A percentile compares a stretch with the other conserved stretches of the same genome.
These are phyloP conservation scores for Vidua macroura DNA, from an alignment of 2,113 vertebrate species.

Conservation along the genomic window DNA sequence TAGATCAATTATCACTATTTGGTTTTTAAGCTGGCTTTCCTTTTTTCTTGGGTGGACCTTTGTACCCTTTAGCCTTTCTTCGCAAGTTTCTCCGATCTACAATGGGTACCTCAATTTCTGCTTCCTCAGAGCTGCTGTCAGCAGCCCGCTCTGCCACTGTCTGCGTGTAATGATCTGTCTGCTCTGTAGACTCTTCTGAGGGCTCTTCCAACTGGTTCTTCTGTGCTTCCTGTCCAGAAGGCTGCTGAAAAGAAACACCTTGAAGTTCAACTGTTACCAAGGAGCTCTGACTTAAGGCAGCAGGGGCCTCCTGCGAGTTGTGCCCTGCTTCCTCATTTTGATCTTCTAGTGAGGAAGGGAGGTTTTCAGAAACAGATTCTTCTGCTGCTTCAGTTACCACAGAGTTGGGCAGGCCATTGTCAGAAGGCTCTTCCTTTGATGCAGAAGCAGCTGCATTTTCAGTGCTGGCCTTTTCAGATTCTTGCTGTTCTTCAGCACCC, in stretches of 20 bases:
- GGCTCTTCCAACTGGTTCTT: constrained; percentile 72
- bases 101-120: constrained; percentile 77
- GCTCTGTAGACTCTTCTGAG: constrained; percentile 68
- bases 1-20: neutral
- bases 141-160: constrained; percentile 60
- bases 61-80: constrained; percentile 79
- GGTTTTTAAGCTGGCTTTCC: constrained; percentile 70
- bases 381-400: constrained; percentile 38
- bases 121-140: constrained; percentile 80
- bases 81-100: constrained; percentile 78
- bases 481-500: constrained; percentile 30
- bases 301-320: constrained; percentile 59
- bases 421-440: constrained; percentile 61
- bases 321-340: constrained; percentile 64
- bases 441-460: neutral
- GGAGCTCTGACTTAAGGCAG: constrained; percentile 70
- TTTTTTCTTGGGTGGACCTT: constrained; percentile 80
- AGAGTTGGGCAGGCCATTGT: constrained; percentile 61
- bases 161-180: constrained; percentile 36
- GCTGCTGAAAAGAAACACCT: constrained; percentile 70
- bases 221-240: constrained; percentile 57
- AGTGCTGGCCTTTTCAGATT: neutral
- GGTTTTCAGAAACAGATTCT: constrained; percentile 64
- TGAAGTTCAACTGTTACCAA: constrained; percentile 75
- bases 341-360: constrained; percentile 68